Base-by-base conservation (phyloP, 2,888 invertebrate species). In the Phania funesta region DNA sequence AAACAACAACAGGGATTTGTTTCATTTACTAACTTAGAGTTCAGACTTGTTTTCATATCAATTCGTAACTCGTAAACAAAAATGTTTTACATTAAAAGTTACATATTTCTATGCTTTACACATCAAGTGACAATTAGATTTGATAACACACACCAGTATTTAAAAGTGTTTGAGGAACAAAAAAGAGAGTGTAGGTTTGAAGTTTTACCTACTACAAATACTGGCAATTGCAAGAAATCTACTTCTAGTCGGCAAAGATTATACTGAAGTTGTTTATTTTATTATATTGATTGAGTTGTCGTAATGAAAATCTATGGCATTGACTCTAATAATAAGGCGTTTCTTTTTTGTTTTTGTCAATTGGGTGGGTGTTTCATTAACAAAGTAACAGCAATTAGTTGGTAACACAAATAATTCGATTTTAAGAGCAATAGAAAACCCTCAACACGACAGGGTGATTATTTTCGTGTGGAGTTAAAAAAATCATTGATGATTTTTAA, bases 291-390 rank as follows among this genome's bases (percentile, higher is more conserved):
- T 16, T 18, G 18, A 44, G 16, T 44, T 44, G 41, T 44, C 41
- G 16, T 44, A 18, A 3, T 44, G 8, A 16, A 44, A 44, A n/a
- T n/a, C 1, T 44, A 16, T 7, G 6, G 3, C 18, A 44, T n/a
- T n/a, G n/a, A n/a, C n/a, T n/a, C n/a, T n/a, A n/a, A n/a, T n/a
- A n/a, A n/a, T n/a, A n/a, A n/a, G n/a, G n/a, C n/a, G n/a, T n/a
- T n/a, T n/a, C n/a, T n/a, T n/a, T n/a, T n/a, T n/a, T 6, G 13
- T 44, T 1, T 7, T 1, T 32, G 54, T 13, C 32, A 54, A 54
- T 54, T 54, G 54, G 32, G 54, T 54, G 54, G 54, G 54, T 54
- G 54, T 54, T 54, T 8, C 1, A 16, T n/a, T n/a, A n/a, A n/a
- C n/a, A n/a, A n/a, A n/a, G n/a, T n/a, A n/a, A n/a, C n/a, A n/a